Evolutionary conservation across 2,888 invertebrate species (phyloP), one percentile per base, ranked within the genome.

Genomic region (Drosophila paracracens): DNA sequence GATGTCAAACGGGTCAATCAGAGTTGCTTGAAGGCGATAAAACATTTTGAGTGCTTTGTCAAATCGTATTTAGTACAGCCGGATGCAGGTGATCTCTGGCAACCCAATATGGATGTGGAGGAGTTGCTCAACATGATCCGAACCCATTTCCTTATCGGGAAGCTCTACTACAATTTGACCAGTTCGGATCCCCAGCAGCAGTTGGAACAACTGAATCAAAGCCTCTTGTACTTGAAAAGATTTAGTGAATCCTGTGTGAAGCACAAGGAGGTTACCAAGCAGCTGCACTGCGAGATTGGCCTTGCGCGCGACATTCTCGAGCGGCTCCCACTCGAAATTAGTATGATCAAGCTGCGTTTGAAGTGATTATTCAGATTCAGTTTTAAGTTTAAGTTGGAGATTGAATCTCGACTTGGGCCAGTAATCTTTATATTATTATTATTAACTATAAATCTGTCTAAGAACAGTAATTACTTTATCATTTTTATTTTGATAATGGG

Each of bases 291-390:
- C 50, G 98, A 98, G 93, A 94, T 96, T 53, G 95, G 95, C 7
- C 94, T 98, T 18, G 97, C 97, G 86, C 95, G 95, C 74, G 97
- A 98, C 91, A 97, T 98, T 96, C 95, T 96, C 0, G 94, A 94
- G 21, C 94, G 98, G 71, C 93, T 98, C 72, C 97, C 98, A 0
- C 92, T 96, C 3, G 96, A 96, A 93, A 95, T 97, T 71, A 48
- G 46, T 2, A 59, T 72, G 0, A 70, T 89, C 0, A 74, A 79
- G 48, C 74, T 72, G 5, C 54, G 85, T 1, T n/a, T 89, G 1
- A 56, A 81, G 31, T 73, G 43, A 56, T 21, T 21, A 21, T 21
- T 21, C 21, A 56, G 5, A 16, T 21, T 6, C 33, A 31, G 31
- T 31, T 31, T 10, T 31, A 0, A 61, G 29, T 48, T 43, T 25